Evolutionary conservation across 2,888 invertebrate species (phyloP).

Genomic region (Allophyes oxyacanthae): DNA sequence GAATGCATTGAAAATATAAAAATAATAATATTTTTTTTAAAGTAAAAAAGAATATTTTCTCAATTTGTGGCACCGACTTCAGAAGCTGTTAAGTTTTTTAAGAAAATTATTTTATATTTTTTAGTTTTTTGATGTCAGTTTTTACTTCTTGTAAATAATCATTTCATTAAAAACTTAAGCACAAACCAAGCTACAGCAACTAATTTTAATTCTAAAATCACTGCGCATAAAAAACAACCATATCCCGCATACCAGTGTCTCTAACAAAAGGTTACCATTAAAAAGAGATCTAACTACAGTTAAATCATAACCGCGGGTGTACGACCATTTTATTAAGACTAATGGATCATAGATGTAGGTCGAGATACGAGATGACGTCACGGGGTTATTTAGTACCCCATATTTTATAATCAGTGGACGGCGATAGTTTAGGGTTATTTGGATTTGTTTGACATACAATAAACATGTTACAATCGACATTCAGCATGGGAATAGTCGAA

Average conservation of each 20-base stretch:
- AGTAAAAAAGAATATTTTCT: no score
- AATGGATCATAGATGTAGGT: constrained; percentile 32
- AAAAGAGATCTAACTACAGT: constrained; percentile 30
- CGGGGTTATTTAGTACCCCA: constrained; percentile 23
- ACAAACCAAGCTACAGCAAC: background rate
- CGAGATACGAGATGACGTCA: constrained; percentile 26
- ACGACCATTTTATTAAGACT: constrained; percentile 31
- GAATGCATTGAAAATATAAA: no score
- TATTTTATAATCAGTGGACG: constrained; percentile 8
- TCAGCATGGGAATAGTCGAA: no score
- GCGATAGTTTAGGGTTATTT: background rate
- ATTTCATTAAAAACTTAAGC: no score
- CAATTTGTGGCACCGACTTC: no score
- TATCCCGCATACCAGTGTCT: constrained; percentile 15
- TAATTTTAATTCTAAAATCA: constrained; percentile 1
- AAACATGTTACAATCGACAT: background rate
- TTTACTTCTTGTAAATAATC: no score
- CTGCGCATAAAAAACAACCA: background rate
- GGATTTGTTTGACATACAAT: background rate
- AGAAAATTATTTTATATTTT: no score
- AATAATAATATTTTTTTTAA: no score
- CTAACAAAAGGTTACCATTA: constrained; percentile 39
- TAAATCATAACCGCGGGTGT: constrained; percentile 25
- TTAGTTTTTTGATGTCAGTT: no score
- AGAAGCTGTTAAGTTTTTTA: no score